Evolutionary conservation across 1,140 invertebrate species (phyloP), one percentile per base, ranked within the genome.

Genomic region (Polyergus mexicanus): DNA sequence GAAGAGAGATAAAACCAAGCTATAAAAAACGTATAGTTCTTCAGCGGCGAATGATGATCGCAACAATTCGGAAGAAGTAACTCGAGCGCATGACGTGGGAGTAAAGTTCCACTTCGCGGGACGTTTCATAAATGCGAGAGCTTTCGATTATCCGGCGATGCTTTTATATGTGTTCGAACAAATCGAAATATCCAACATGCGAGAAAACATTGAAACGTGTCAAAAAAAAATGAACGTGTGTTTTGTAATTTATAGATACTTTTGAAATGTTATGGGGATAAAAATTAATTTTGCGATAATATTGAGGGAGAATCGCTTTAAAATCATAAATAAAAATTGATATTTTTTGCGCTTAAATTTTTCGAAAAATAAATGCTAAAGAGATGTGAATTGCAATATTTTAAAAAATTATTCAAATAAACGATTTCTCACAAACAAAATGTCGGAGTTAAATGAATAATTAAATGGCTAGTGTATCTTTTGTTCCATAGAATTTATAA

Each of bases 41-140:
- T 68, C 62, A 51, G 41, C 41, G 44, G 13, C 28, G 32, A 41
- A 38, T 47, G 76, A 68, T 54, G 28, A 68, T 78, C 76, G 44
- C 28, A 68, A 78, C 63, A 68, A 78, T 78, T 78, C 44, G 44
- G 19, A 78, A 62, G 32, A 41, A 54, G 19, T 22, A 47, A 65
- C 19, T 41, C 58, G 74, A 77, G 75, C 13, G 41, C 74, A 13
- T 3, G 25, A n/a, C 11, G 60, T 41, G n/a, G 16, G 6, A 74
- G 71, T 75, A n/a, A 75, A 75, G 38, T 58, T 75, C 35, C 65
- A 66, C 41, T 66, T 78, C 41, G 7, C 16, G 60, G 28, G 22
- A 10, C 11, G 16, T 19, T 66, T 51, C 2, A 11, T 54, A 63
- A 63, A 65, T 41, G 74, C 5, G 16, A 47, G n/a, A 51, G 5